Evolutionary conservation across 1,140 invertebrate species (phyloP).

Genomic region (Lerema accius): DNA sequence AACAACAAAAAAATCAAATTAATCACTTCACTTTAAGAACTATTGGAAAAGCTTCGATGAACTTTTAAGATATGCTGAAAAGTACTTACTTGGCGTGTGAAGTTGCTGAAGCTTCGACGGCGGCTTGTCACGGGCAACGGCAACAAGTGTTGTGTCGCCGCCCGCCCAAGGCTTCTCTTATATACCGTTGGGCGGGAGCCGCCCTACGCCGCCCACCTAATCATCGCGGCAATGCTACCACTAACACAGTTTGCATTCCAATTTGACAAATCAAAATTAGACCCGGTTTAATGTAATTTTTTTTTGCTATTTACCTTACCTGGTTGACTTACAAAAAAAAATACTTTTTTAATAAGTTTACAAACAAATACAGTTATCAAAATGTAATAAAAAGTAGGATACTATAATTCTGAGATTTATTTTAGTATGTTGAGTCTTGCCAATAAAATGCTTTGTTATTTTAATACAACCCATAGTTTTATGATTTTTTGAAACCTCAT

Average conservation of each 20-base stretch:
- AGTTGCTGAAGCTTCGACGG: slow-evolving; percentile 40
- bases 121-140: slow-evolving; percentile 48
- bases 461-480: too few species aligned
- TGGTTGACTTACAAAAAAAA: too few species aligned
- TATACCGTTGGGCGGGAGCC: slow-evolving; percentile 55
- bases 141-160: slow-evolving; percentile 72
- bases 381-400: too few species aligned
- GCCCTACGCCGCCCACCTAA: slow-evolving; percentile 60
- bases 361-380: too few species aligned
- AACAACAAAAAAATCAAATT: neutral
- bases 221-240: slow-evolving; percentile 47
- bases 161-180: slow-evolving; percentile 55
- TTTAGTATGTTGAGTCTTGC: too few species aligned
- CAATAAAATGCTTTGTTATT: too few species aligned
- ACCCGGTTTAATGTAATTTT: neutral
- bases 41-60: too few species aligned
- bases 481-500: too few species aligned
- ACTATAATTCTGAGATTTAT: too few species aligned
- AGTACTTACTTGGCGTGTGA: slow-evolving; percentile 51
- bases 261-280: slow-evolving; percentile 63
- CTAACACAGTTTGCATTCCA: slow-evolving; percentile 70
- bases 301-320: slow-evolving; percentile 1
- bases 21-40: neutral
- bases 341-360: too few species aligned
- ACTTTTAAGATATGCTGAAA: slow-evolving; percentile 6